A percentile compares a stretch with the other conserved stretches of the same genome.
Evolutionary conservation across 2,888 invertebrate species (phyloP).

Genomic region (Cantharis rufa): DNA sequence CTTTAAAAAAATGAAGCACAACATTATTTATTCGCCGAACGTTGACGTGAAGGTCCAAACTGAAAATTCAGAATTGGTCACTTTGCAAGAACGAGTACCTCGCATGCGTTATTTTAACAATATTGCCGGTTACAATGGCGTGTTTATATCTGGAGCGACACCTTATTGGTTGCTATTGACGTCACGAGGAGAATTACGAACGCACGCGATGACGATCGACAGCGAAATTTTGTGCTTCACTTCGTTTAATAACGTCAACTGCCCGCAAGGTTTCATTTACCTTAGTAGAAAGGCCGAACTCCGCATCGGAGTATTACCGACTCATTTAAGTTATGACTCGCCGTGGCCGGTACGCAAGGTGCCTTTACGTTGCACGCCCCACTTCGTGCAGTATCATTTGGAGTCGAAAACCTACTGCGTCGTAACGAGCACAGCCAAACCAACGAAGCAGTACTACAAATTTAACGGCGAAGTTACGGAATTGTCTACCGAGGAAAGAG

Average conservation of each 20-base stretch:
- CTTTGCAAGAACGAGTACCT: constrained; percentile 61
- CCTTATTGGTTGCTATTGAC: constrained; percentile 91
- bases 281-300: constrained; percentile 87
- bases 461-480: constrained; percentile 96
- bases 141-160: constrained; percentile 87
- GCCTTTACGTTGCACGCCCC: constrained; percentile 86
- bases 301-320: constrained; percentile 87
- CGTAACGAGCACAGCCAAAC: constrained; percentile 78
- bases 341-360: constrained; percentile 96
- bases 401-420: constrained; percentile 95
- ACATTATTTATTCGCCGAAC: constrained; percentile 57
- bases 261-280: constrained; percentile 93
- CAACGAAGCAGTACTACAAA: constrained; percentile 80
- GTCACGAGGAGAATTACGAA: constrained; percentile 80
- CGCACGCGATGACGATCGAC: constrained; percentile 87
- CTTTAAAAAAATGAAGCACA: constrained; percentile 79
- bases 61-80: constrained; percentile 57
- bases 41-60: constrained; percentile 54
- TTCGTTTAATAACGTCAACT: constrained; percentile 95
- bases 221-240: constrained; percentile 85
- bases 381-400: constrained; percentile 90
- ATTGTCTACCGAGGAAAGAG: constrained; percentile 66
- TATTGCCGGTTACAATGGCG: constrained; percentile 86
- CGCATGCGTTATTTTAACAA: constrained; percentile 77
- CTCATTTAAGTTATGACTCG: constrained; percentile 92